A percentile compares a stretch with the other conserved stretches of the same genome.
Evolutionary conservation across 1,140 invertebrate genomes (phyloP).

Genomic region (Pseudomyrmex pallidus): DNA sequence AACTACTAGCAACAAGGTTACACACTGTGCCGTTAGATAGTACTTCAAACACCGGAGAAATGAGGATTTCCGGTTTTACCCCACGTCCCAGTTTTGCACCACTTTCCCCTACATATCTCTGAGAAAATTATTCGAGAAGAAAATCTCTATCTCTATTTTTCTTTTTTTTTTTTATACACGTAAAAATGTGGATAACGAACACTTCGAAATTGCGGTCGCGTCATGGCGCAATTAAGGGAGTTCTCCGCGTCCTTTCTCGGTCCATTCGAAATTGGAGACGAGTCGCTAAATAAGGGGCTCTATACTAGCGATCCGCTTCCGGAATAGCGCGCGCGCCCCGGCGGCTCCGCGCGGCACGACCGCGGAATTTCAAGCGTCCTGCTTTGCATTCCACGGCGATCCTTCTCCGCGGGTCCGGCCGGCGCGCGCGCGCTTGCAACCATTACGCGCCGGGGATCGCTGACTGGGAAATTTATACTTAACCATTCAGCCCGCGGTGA

Average conservation of each 20-base stretch:
- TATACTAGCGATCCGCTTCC: constrained; percentile 40
- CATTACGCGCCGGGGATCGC: constrained; percentile 70
- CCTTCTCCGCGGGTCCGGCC: constrained; percentile 56
- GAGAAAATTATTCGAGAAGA: no score
- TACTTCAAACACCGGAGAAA: no score
- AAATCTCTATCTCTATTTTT: neutral
- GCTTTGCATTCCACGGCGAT: constrained; percentile 77
- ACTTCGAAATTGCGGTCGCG: neutral
- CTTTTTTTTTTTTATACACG: neutral
- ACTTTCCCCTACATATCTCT: no score
- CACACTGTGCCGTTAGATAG: no score
- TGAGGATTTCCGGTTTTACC: no score
- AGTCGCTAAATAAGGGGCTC: constrained; percentile 48
- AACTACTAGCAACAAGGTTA: no score
- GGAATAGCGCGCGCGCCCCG: constrained; percentile 31
- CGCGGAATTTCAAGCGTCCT: constrained; percentile 80
- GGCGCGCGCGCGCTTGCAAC: constrained; percentile 37
- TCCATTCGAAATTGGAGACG: constrained; percentile 26
- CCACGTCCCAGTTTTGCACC: no score
- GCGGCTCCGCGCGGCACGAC: constrained; percentile 54
- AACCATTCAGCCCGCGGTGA: constrained; percentile 71
- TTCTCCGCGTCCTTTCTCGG: neutral
- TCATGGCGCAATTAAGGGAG: constrained; percentile 15
- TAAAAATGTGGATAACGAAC: neutral
- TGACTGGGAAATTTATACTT: constrained; percentile 79